These are phyloP conservation scores for Hippocampus guttulatus DNA, from an alignment of 2,113 vertebrate genomes.

Conservation along the genomic window DNA sequence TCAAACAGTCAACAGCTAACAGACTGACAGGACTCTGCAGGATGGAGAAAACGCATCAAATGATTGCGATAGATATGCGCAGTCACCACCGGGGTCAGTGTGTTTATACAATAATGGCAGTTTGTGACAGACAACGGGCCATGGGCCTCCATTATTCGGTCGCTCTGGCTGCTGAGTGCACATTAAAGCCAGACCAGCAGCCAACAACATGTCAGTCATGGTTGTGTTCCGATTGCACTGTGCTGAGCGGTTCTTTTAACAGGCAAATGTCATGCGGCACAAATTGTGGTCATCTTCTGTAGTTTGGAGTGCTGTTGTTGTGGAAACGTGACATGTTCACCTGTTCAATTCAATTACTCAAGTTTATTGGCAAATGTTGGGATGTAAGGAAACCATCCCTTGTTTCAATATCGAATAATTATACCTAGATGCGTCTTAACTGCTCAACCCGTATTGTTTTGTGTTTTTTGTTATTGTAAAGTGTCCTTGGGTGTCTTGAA, in stretches of 20 bases:
- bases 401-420: constrained; percentile 15
- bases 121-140: constrained; percentile 51
- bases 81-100: constrained; percentile 17
- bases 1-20: constrained; percentile 52
- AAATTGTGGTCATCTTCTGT: constrained; percentile 30
- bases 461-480: too few relatives aligned
- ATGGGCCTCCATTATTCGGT: constrained; percentile 42
- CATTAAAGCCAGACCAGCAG: constrained; percentile 60
- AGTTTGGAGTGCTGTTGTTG: constrained; percentile 17
- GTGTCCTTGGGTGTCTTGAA: too few relatives aligned
- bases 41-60: constrained; percentile 37
- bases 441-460: too few relatives aligned
- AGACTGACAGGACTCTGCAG: constrained; percentile 32
- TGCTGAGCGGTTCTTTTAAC: constrained; percentile 38
- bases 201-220: constrained; percentile 54
- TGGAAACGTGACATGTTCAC: constrained; percentile 3
- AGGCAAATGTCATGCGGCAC: constrained; percentile 43
- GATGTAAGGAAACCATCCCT: not conserved
- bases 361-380: too few relatives aligned
- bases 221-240: constrained; percentile 46
- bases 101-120: constrained; percentile 52
- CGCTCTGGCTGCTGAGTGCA: constrained; percentile 42
- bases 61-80: constrained; percentile 33
- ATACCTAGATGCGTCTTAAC: not conserved
- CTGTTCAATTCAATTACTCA: too few relatives aligned